Conservation (phyloP, 2,797 vertebrate species). For the Perodicticus potto region DNA sequence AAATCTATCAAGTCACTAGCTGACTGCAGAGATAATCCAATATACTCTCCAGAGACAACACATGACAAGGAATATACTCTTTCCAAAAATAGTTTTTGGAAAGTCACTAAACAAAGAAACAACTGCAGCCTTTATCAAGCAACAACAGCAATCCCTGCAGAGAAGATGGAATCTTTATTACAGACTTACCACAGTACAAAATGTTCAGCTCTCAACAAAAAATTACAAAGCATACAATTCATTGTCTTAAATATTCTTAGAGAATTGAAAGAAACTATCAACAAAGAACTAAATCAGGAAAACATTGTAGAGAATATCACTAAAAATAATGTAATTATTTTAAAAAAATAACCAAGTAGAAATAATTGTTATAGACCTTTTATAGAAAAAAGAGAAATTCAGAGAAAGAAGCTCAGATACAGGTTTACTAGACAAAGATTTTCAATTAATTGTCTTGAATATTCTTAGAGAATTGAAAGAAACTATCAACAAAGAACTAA, state of each 20-base stretch:
- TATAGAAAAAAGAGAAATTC: background rate
- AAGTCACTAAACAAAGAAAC: background rate
- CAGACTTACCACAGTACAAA: background rate
- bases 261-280: background rate
- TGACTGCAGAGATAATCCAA: background rate
- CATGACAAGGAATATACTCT: background rate
- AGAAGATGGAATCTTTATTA: background rate
- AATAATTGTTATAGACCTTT: background rate
- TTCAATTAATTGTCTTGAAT: background rate
- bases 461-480: background rate
- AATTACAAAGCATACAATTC: background rate
- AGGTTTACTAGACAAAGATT: background rate
- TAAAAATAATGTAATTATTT: background rate
- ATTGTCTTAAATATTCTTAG: background rate
- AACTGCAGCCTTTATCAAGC: background rate
- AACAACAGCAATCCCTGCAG: background rate
- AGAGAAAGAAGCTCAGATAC: background rate
- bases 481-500: background rate
- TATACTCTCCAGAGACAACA: background rate
- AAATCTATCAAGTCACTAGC: background rate
- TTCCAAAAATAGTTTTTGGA: conserved; percentile 4
- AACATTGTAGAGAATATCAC: background rate
- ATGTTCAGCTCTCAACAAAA: background rate
- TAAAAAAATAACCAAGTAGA: background rate
- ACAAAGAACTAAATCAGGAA: background rate